A percentile compares a stretch with the other conserved stretches of the same genome.
phyloP scores from a whole-genome alignment of 2,113 vertebrate genomes.

The Nothoprocta perdicaria region DNA sequence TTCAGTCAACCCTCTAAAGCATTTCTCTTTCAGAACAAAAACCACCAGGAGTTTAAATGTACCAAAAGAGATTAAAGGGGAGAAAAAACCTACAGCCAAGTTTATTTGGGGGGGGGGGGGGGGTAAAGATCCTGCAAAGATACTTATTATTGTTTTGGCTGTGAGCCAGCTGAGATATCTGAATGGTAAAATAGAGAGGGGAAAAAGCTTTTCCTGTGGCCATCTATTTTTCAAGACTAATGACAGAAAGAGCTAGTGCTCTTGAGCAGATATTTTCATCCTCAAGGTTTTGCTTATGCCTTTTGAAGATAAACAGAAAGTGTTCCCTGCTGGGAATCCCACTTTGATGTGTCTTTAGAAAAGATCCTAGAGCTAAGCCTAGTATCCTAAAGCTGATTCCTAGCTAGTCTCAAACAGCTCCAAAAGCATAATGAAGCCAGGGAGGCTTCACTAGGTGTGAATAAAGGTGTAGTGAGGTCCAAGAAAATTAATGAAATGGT shows the following conservation, averaged over 20 bases:
- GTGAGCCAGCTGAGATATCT: background rate
- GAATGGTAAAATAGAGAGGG: background rate
- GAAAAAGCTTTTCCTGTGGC: background rate
- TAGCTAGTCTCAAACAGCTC: background rate
- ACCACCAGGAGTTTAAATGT: slow-evolving; percentile 29
- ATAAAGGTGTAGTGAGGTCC: background rate
- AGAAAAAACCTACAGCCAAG: slow-evolving; percentile 15
- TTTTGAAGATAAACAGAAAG: background rate
- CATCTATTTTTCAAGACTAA: background rate
- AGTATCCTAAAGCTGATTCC: background rate
- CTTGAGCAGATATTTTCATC: background rate
- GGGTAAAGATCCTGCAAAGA: slow-evolving; percentile 27
- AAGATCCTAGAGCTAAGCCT: background rate
- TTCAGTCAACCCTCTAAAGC: slow-evolving; percentile 62
- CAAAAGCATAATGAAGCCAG: rapidly evolving
- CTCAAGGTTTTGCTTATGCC: background rate
- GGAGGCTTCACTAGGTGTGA: background rate
- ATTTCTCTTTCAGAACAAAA: slow-evolving; percentile 56
- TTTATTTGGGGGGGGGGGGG: background rate
- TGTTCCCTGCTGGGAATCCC: background rate
- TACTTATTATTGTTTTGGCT: slow-evolving; percentile 29
- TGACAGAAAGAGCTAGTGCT: background rate
- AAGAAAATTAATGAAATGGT: background rate
- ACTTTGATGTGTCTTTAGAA: background rate
- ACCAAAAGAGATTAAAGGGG: slow-evolving; percentile 56